These are phyloP conservation scores for Antennarius maculatus DNA, from an alignment of 2,797 vertebrate species.

Conservation along the genomic window DNA sequence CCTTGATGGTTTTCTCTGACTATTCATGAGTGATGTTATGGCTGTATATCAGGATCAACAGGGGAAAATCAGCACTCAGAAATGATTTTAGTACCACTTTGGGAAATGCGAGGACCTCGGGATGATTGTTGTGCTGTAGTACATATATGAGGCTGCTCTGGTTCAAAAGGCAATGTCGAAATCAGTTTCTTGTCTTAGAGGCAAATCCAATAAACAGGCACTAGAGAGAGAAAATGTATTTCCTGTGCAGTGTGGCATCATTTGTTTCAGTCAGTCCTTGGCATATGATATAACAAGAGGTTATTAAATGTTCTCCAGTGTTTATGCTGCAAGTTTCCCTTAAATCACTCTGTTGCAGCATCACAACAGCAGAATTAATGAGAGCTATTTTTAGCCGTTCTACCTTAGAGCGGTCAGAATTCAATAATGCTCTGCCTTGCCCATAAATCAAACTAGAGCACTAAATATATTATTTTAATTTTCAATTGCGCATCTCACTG, in stretches of 20 bases:
- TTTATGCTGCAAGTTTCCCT: constrained; percentile 69
- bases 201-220: constrained; percentile 32
- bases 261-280: constrained; percentile 42
- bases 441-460: constrained; percentile 65
- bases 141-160: constrained; percentile 4
- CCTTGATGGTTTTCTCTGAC: background rate
- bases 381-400: constrained; percentile 77
- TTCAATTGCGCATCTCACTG: constrained; percentile 48
- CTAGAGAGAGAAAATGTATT: constrained; percentile 24
- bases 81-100: background rate
- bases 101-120: background rate
- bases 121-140: constrained; percentile 3
- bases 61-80: background rate
- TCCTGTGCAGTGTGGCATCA: constrained; percentile 41
- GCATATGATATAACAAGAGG: constrained; percentile 57
- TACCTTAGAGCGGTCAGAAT: constrained; percentile 73
- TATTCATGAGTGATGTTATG: background rate
- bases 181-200: constrained; percentile 3
- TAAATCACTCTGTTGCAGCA: constrained; percentile 75
- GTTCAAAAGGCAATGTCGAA: constrained; percentile 15
- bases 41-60: background rate
- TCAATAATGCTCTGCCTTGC: constrained; percentile 73
- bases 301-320: constrained; percentile 60
- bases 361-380: constrained; percentile 80
- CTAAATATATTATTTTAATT: constrained; percentile 62